phyloP scores from a whole-genome alignment of 1,140 invertebrate genomes.

The Catajapyx aquilonaris region DNA sequence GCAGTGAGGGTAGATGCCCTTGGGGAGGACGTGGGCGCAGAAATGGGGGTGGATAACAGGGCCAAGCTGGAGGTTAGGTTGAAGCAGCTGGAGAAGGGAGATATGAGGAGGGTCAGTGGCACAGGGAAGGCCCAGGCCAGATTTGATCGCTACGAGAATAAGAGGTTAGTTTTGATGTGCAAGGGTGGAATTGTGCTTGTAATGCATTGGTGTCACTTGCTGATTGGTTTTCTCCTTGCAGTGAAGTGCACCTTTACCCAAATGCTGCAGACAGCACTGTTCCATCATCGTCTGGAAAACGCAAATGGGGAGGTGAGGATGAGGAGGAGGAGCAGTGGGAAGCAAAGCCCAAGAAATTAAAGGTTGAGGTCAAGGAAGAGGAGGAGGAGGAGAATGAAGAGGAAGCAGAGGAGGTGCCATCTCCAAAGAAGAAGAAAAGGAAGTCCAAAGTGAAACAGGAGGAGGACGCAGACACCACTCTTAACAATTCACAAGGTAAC shows the following conservation, averaged over 20 bases:
- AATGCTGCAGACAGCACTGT: not conserved
- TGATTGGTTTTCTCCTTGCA: not conserved
- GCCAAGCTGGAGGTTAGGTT: conserved; percentile 64
- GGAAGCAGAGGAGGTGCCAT: not conserved
- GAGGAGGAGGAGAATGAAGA: not conserved
- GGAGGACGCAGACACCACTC: no score
- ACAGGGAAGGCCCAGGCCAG: conserved; percentile 66
- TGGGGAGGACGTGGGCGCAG: conserved; percentile 58
- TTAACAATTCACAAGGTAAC: no score
- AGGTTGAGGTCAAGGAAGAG: not conserved
- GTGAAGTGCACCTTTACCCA: not conserved
- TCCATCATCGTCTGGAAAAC: not conserved
- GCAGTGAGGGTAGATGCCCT: conserved; percentile 89
- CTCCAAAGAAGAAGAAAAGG: not conserved
- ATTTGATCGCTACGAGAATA: conserved; percentile 76
- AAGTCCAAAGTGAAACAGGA: no score
- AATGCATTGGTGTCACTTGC: not conserved
- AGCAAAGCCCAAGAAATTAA: not conserved
- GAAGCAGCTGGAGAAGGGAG: conserved; percentile 62
- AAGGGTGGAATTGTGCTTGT: not conserved
- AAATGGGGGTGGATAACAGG: conserved; percentile 67
- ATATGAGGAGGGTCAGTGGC: conserved; percentile 59
- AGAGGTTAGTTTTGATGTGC: conserved; percentile 26
- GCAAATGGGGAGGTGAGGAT: not conserved
- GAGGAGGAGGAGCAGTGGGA: not conserved